Evolutionary conservation across 2,888 invertebrate genomes (phyloP).

Genomic region (Ecdyonurus torrentis): DNA sequence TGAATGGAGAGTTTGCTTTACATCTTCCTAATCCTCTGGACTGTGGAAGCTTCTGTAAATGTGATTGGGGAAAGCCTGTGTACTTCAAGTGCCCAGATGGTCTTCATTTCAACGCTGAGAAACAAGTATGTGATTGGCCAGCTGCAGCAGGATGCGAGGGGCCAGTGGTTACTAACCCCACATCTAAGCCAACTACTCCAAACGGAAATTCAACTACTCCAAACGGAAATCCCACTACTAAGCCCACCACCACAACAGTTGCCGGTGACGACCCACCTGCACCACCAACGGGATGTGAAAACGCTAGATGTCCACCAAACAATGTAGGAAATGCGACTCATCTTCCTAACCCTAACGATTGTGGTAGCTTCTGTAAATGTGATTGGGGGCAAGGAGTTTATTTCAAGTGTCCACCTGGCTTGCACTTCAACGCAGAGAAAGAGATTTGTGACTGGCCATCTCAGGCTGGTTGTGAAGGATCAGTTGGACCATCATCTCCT

Average conservation of each 20-base stretch:
- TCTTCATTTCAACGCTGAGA: conserved; percentile 10
- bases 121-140: conserved; percentile 9
- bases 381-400: conserved; percentile 4
- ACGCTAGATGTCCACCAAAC: background rate
- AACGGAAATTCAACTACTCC: no score
- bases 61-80: conserved; percentile 7
- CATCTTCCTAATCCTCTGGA: conserved; percentile 5
- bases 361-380: conserved; percentile 8
- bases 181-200: no score
- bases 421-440: conserved; percentile 9
- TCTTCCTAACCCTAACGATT: conserved; percentile 7
- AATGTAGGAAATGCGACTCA: conserved; percentile 1
- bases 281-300: background rate
- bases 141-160: conserved; percentile 3
- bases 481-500: no score
- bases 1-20: background rate
- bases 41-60: conserved; percentile 8
- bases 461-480: conserved; percentile 5
- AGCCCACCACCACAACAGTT: no score
- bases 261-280: no score
- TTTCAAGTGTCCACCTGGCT: conserved; percentile 5
- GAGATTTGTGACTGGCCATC: conserved; percentile 9
- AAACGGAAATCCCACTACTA: no score
- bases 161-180: no score
- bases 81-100: conserved; percentile 5